A percentile compares a stretch with the other conserved stretches of the same genome.
Conservation (phyloP, 2,797 vertebrate species). For the Ceyx erithaca region DNA sequence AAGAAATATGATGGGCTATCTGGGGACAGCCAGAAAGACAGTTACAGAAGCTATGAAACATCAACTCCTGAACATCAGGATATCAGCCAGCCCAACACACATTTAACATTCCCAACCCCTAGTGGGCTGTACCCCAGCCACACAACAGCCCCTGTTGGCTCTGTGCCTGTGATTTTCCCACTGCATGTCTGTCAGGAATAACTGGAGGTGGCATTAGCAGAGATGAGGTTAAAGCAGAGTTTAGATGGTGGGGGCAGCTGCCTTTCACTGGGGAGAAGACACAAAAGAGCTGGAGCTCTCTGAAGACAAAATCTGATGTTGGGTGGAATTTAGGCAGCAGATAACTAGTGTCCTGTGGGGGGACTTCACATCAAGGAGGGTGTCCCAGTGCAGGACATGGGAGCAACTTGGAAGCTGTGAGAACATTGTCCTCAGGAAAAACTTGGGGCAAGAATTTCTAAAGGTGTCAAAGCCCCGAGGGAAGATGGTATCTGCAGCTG, state of each 20-base stretch:
- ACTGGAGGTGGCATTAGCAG: not conserved
- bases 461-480: not conserved
- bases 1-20: not conserved
- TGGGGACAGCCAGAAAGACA: not conserved
- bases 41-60: not conserved
- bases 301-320: not conserved
- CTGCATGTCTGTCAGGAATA: not conserved
- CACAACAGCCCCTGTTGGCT: rapidly evolving
- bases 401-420: not conserved
- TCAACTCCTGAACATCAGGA: not conserved
- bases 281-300: not conserved
- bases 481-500: not conserved
- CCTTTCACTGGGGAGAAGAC: not conserved
- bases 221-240: not conserved
- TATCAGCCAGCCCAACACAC: not conserved
- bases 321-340: not conserved
- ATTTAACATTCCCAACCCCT: not conserved
- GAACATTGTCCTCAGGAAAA: not conserved
- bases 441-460: not conserved
- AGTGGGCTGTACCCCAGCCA: not conserved
- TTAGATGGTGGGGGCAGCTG: not conserved
- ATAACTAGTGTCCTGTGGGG: not conserved
- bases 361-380: not conserved
- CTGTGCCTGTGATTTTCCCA: not conserved
- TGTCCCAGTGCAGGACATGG: not conserved